Evolutionary conservation across 35 echinoderm and acorn worm genomes (phyloP).

Genomic region (Amphiura filiformis): DNA sequence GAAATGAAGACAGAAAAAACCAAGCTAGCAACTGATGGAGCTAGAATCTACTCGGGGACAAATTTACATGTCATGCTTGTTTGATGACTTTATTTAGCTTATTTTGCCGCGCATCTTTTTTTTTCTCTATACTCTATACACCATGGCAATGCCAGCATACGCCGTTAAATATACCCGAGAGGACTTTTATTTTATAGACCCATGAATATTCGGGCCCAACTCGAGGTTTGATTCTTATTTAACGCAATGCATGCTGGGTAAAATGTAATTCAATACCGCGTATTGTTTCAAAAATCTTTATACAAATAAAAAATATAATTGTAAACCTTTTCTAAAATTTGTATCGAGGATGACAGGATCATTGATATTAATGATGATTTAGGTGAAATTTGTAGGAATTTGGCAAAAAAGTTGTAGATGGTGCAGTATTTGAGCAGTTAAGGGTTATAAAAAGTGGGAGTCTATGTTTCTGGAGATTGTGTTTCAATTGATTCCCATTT

Average conservation of each 20-base stretch:
- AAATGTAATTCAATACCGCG: no score
- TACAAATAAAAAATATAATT: no score
- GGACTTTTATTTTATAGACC: not conserved
- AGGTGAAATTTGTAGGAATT: no score
- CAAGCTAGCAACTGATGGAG: not conserved
- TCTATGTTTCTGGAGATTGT: not conserved
- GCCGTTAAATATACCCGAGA: not conserved
- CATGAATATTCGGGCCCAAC: not conserved
- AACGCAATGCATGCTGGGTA: not conserved
- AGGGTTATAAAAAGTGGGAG: conserved; percentile 1
- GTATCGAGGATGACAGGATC: no score
- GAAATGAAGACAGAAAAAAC: not conserved
- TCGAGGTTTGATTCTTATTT: not conserved
- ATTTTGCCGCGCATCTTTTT: not conserved
- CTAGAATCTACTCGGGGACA: not conserved
- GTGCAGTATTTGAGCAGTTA: not conserved
- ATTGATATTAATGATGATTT: no score
- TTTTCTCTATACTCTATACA: not conserved
- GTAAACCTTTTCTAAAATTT: no score
- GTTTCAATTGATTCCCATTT: conserved; percentile 8
- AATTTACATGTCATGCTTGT: not conserved
- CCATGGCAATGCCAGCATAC: not conserved
- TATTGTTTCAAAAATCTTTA: no score
- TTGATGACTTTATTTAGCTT: not conserved
- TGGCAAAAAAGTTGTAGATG: no score